Evolutionary conservation across 2,797 vertebrate genomes (phyloP).

Genomic region (Rhinatrema bivittatum): DNA sequence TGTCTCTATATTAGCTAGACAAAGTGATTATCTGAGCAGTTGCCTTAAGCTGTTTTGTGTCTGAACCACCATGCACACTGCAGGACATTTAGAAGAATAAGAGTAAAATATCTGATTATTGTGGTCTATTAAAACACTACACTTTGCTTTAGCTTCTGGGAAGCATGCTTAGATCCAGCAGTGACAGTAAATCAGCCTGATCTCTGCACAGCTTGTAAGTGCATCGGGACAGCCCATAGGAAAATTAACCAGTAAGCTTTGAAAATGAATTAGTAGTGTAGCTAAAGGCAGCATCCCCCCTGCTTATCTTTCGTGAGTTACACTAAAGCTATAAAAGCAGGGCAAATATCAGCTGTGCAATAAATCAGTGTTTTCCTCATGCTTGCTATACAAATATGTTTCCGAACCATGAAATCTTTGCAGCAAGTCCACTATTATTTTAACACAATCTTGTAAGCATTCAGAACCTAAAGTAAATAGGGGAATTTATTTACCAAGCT

Average conservation of each 20-base stretch:
- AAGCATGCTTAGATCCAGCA: constrained; percentile 28
- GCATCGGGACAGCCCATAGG: constrained; percentile 1
- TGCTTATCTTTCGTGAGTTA: constrained; percentile 1
- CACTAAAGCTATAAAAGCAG: constrained; percentile 11
- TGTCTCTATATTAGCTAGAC: constrained; percentile 34
- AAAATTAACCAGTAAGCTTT: constrained; percentile 24
- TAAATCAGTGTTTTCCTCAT: constrained; percentile 20
- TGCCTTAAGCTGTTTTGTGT: constrained; percentile 56
- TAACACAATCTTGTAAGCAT: too few relatives aligned
- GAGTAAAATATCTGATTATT: constrained; percentile 48
- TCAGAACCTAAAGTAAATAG: too few relatives aligned
- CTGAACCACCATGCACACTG: constrained; percentile 42
- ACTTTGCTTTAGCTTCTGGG: constrained; percentile 29
- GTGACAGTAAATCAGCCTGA: constrained; percentile 34
- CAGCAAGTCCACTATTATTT: too few relatives aligned
- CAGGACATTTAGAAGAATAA: constrained; percentile 45
- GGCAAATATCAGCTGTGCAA: constrained; percentile 9
- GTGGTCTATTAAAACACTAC: constrained; percentile 31
- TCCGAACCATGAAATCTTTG: too few relatives aligned
- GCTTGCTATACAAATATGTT: constrained; percentile 2
- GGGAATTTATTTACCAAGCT: too few relatives aligned
- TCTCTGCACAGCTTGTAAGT: constrained; percentile 12
- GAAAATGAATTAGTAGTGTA: constrained; percentile 15
- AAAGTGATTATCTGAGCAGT: constrained; percentile 46
- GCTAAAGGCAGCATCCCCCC: constrained; percentile 9